phyloP scores from a whole-genome alignment of 2,113 vertebrate genomes.

The Oncorhynchus gorbuscha region DNA sequence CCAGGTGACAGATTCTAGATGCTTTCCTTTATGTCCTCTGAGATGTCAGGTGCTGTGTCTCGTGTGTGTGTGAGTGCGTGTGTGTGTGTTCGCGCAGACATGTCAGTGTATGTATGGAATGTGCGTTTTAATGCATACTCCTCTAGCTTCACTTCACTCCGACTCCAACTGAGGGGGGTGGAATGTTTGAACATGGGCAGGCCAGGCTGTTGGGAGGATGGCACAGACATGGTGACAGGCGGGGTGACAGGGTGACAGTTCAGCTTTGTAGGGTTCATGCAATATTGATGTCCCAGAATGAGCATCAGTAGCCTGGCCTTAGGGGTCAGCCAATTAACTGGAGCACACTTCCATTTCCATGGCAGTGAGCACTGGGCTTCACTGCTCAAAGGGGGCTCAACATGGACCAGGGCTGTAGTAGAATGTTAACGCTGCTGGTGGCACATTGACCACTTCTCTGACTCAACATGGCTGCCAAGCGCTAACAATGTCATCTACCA shows the following conservation, averaged over 20 bases:
- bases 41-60: neutral
- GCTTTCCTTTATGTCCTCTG: neutral
- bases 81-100: neutral
- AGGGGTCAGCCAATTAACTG: conserved; percentile 87
- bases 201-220: conserved; percentile 8
- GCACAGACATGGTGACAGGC: neutral
- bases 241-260: conserved; percentile 45
- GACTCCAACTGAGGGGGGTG: too few relatives aligned
- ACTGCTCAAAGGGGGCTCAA: too few relatives aligned
- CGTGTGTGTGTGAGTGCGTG: neutral
- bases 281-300: conserved; percentile 85
- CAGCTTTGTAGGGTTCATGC: conserved; percentile 73
- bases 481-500: neutral
- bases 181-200: neutral
- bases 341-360: conserved; percentile 76
- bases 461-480: neutral
- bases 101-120: neutral
- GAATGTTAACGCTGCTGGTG: neutral
- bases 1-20: neutral
- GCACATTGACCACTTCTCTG: neutral
- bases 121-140: neutral
- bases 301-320: conserved; percentile 81
- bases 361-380: too few relatives aligned
- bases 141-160: neutral
- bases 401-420: too few relatives aligned